Evolutionary conservation across 2,113 vertebrate species (phyloP).

Genomic region (Forbesichthys agassizii): DNA sequence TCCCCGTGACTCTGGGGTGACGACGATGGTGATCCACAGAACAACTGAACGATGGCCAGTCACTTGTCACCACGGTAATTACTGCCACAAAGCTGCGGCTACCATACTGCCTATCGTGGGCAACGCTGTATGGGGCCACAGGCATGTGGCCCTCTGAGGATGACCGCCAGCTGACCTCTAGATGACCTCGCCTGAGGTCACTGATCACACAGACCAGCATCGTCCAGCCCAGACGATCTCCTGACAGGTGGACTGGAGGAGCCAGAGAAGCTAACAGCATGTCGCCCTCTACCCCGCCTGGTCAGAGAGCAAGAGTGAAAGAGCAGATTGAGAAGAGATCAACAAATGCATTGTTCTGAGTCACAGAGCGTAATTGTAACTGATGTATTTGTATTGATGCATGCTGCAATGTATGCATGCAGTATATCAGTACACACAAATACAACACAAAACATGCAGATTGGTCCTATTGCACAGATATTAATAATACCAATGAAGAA

Average conservation of each 20-base stretch:
- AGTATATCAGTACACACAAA: too few relatives aligned
- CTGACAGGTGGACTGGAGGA: slow-evolving; percentile 68
- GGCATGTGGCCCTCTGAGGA: slow-evolving; percentile 28
- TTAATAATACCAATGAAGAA: too few relatives aligned
- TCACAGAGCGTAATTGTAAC: too few relatives aligned
- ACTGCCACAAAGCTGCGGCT: slow-evolving; percentile 35
- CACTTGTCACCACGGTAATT: slow-evolving; percentile 63
- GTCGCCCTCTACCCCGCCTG: slow-evolving; percentile 51
- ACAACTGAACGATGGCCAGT: slow-evolving; percentile 74
- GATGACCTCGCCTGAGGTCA: slow-evolving; percentile 62
- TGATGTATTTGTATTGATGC: too few relatives aligned
- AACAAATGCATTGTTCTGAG: neutral
- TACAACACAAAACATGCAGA: too few relatives aligned
- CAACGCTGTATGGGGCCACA: slow-evolving; percentile 31
- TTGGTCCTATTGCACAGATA: too few relatives aligned
- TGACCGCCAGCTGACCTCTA: slow-evolving; percentile 73
- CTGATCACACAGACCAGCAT: slow-evolving; percentile 76
- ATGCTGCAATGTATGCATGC: too few relatives aligned
- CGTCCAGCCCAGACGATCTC: slow-evolving; percentile 66
- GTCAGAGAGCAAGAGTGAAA: neutral
- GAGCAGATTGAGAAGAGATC: neutral
- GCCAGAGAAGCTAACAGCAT: slow-evolving; percentile 57
- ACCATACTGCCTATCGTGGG: slow-evolving; percentile 38
- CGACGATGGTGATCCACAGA: slow-evolving; percentile 56
- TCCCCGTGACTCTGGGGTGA: slow-evolving; percentile 36